Conservation (phyloP, 2,888 invertebrate genomes). For the Danaus chrysippus region DNA sequence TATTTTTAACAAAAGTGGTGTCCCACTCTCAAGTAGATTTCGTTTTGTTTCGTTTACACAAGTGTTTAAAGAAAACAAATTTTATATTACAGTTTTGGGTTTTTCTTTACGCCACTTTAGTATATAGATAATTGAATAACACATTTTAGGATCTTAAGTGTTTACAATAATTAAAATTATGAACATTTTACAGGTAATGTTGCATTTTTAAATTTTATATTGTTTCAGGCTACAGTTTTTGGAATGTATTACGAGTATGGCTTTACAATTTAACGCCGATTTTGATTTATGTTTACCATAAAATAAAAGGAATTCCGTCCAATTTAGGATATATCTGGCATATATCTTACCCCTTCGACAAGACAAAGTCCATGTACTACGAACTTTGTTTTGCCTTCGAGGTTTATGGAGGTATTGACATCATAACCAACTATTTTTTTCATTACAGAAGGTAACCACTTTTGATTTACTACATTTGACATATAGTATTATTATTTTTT, state of each 20-base stretch:
- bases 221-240: conserved; percentile 57
- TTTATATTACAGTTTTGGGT: too few species aligned
- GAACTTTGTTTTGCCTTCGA: conserved; percentile 54
- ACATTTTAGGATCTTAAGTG: too few species aligned
- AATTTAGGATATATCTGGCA: conserved; percentile 57
- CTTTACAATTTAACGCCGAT: conserved; percentile 58
- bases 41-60: too few species aligned
- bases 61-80: too few species aligned
- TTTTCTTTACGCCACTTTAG: too few species aligned
- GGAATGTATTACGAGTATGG: conserved; percentile 55
- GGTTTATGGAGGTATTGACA: conserved; percentile 48
- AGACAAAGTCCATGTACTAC: conserved; percentile 53
- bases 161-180: not conserved
- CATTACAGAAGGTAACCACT: too few species aligned
- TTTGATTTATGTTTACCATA: conserved; percentile 46
- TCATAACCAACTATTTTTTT: not conserved
- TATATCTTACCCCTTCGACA: conserved; percentile 61
- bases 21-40: too few species aligned
- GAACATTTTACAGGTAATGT: not conserved
- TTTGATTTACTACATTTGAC: too few species aligned
- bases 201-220: conserved; percentile 8
- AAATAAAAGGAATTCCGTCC: conserved; percentile 42
- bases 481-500: too few species aligned
- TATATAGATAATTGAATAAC: too few species aligned
- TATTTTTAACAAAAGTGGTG: too few species aligned